Base-by-base conservation (phyloP, 1,140 invertebrate species). In the Bilobella aurantiaca region DNA sequence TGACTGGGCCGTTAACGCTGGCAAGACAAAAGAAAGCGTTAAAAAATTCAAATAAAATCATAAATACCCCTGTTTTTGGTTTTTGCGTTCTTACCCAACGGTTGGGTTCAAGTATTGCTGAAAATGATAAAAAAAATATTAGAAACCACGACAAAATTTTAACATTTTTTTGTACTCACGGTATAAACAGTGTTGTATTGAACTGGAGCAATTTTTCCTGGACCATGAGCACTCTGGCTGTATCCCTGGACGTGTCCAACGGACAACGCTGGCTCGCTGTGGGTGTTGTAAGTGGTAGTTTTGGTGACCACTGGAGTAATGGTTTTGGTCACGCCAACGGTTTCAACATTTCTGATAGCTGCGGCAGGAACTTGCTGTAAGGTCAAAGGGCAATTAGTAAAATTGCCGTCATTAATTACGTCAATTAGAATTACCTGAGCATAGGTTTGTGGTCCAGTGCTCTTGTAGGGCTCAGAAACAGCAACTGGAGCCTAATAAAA, bases 251-350 rank as follows among this genome's bases (percentile, higher is more conserved):
- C 70, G 31, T 72, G 67, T 8, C 71, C 71, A 53, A 72, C 62
- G 14, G 62, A 58, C 16, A 72, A 42, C 23, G 71, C 71, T 0
- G 71, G 71, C 32, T 72, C 71, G 32, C 62, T 62, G 57, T 72
- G 71, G 18, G 64, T 68, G 14, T 69, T 57, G 42, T 66, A 60
- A 1, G 71, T 72, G 0, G 68, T 72, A 0, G 68, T 69, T 56
- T 72, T 72, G 14, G 71, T 72, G 16, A 72, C 66, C 14, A 72
- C 71, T 27, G 71, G 71, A 56, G 71, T 72, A n/a, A 72, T 72
- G 3, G 71, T 72, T 34, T 72, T 72, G 42, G 71, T 72, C 25
- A 72, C 71, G 30, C 66, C 71, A 2, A 72, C 68, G 31, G 68
- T 69, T 42, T 72, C 71, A 28, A 72, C 71, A 47, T 72, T 69